Conservation (phyloP, 1,140 invertebrate species). For the Cydia amplana region DNA sequence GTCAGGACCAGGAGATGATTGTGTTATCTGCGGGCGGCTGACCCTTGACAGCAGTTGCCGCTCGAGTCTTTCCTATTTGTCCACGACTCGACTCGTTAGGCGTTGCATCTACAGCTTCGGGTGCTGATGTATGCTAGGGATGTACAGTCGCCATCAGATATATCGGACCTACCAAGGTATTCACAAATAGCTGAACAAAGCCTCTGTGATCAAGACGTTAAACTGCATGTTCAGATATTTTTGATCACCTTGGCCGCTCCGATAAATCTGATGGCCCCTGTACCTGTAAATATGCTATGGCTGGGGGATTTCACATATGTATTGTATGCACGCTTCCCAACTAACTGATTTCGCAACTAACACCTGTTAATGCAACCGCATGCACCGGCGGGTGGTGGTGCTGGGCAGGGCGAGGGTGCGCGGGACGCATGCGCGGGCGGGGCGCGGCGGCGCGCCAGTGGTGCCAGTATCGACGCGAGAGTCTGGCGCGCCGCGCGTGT, state of each 20-base stretch:
- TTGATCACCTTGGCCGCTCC: no score
- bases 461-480: slow-evolving; percentile 75
- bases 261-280: no score
- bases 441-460: slow-evolving; percentile 47
- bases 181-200: no score
- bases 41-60: neutral
- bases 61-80: neutral
- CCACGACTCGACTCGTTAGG: neutral
- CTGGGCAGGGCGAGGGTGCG: slow-evolving; percentile 39
- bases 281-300: neutral
- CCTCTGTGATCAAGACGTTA: no score
- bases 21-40: neutral
- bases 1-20: neutral
- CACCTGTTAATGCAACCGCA: slow-evolving; percentile 31
- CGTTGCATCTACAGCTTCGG: neutral
- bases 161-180: no score
- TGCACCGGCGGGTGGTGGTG: slow-evolving; percentile 35
- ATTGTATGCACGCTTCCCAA: slow-evolving; percentile 19
- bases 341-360: slow-evolving; percentile 30
- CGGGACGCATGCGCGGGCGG: slow-evolving; percentile 39
- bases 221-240: no score
- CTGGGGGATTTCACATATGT: slow-evolving; percentile 9
- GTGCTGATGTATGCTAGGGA: neutral
- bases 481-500: slow-evolving; percentile 67
- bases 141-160: neutral